Conservation (phyloP, 2,797 vertebrate genomes). For the Gymnoscopelus microlampas region DNA sequence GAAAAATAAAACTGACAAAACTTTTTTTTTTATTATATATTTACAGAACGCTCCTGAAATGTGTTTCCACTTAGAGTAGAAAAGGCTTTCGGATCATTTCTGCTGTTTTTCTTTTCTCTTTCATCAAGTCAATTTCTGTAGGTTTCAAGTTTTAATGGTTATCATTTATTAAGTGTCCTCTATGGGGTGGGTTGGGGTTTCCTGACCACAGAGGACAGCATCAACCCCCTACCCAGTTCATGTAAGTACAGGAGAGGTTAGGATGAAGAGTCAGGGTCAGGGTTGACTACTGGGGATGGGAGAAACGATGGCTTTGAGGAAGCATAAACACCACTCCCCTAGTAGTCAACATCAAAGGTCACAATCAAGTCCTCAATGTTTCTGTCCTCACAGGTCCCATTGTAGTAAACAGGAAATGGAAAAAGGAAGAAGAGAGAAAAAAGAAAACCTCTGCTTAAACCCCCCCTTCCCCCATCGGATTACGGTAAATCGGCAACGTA, state of each 20-base stretch:
- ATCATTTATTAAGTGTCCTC: constrained; percentile 78
- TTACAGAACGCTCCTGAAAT: constrained; percentile 86
- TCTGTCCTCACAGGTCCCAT: constrained; percentile 57
- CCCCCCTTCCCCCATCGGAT: constrained; percentile 66
- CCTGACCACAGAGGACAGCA: constrained; percentile 12
- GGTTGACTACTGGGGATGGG: constrained; percentile 70
- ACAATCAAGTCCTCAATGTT: constrained; percentile 56
- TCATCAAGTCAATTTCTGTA: constrained; percentile 81
- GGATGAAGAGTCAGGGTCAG: constrained; percentile 66
- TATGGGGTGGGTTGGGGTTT: constrained; percentile 35
- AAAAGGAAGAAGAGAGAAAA: constrained; percentile 46
- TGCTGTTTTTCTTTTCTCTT: constrained; percentile 53
- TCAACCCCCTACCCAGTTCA: constrained; percentile 52
- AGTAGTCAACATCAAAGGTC: constrained; percentile 73
- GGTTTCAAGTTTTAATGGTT: constrained; percentile 83
- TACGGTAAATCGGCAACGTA: constrained; percentile 68
- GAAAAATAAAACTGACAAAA: constrained; percentile 75
- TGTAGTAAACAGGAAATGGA: constrained; percentile 66
- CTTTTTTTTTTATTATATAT: constrained; percentile 72
- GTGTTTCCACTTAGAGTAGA: constrained; percentile 83
- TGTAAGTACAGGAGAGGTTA: constrained; percentile 76
- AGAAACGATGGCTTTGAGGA: constrained; percentile 79
- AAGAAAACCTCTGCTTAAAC: constrained; percentile 68
- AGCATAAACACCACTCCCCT: constrained; percentile 77
- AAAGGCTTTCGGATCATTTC: constrained; percentile 85